Evolutionary conservation across 2,113 vertebrate species (phyloP), one percentile per base, ranked within the genome.

Genomic region (Microcebus murinus): DNA sequence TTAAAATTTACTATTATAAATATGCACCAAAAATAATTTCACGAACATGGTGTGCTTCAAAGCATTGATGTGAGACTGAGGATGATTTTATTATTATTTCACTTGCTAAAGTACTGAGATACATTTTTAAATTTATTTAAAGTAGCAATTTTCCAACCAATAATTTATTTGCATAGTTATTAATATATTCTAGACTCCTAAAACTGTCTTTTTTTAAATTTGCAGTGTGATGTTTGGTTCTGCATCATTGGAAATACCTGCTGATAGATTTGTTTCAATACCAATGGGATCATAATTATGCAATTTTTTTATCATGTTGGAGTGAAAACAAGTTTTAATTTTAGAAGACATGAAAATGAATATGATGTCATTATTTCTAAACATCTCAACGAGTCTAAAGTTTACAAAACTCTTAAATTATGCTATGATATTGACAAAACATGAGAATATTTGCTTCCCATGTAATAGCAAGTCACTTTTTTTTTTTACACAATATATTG

Each of bases 51-150:
- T 95, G 96, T 97, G 97, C 83, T 92, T 97, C 95, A 98, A 98
- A 98, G 96, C 83, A 98, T 82, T 97, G 94, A 97, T 94, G 91
- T 98, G 91, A 96, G 98, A 96, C 94, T 97, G 93, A 96, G 82
- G 63, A 96, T 96, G 68, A 97, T 96, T 98, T 98, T 97, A 98
- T 98, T 98, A 98, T 97, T 95, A 96, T 93, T 98, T 97, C 84
- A 96, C 96, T 97, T 83, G 29, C 91, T 98, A 36, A 89, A 97
- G 85, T 92, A 97, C 61, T 96, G 90, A 95, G 90, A 98, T 95
- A 82, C 73, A 95, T 93, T 97, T 95, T 81, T 94, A 84, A 82
- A 94, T 93, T 96, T 97, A 98, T 97, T 97, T 97, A 98, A 94
- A 97, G 95, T 81, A 97, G 65, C 1, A 14, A 48, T 81, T 98